Base-by-base conservation (phyloP, 2,797 vertebrate genomes). In the Chromis chromis region DNA sequence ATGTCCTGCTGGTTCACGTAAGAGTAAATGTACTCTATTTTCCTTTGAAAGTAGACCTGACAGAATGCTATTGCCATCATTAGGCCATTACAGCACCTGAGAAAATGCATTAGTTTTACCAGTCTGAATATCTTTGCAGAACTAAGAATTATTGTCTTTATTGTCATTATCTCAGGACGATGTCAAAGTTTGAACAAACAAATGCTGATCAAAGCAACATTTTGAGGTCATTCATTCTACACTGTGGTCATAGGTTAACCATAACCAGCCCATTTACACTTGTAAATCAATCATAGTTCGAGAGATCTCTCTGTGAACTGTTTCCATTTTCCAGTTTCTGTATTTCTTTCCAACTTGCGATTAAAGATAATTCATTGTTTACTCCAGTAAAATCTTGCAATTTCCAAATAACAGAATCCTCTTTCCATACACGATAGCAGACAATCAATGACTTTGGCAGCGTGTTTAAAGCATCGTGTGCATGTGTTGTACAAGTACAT, bases 261-360 rank as follows among this genome's bases (percentile, higher is more conserved):
- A 40, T 27, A 59, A 64, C 2, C 19, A 4, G 6, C 33, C 65
- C 62, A 63, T 65, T 80, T 40, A 24, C n/a, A 16, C 14, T 17
- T 68, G 4, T 64, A 55, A 71, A 40, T 42, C 10, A 55, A 6
- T 60, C 21, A 1, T 22, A 65, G 68, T 76, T 21, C 11, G 4
- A 19, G 3, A 73, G 17, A 58, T 68, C 46, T 48, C 19, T 6
- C 48, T 36, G 2, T 56, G 57, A 71, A 24, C 28, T 49, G 36
- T 85, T 83, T 85, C 78, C 67, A 65, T 79, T 79, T 57, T 58
- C 63, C 57, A 50, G 39, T 68, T 63, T 52, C 40, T 61, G 19
- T n/a, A 19, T 62, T 60, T 70, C 22, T 31, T 67, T 50, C 46
- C 50, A 25, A 28, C 44, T 53, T 49, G 16, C 55, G 28, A 74